phyloP scores from a whole-genome alignment of 2,113 vertebrate genomes.

The Syngnathus typhle region DNA sequence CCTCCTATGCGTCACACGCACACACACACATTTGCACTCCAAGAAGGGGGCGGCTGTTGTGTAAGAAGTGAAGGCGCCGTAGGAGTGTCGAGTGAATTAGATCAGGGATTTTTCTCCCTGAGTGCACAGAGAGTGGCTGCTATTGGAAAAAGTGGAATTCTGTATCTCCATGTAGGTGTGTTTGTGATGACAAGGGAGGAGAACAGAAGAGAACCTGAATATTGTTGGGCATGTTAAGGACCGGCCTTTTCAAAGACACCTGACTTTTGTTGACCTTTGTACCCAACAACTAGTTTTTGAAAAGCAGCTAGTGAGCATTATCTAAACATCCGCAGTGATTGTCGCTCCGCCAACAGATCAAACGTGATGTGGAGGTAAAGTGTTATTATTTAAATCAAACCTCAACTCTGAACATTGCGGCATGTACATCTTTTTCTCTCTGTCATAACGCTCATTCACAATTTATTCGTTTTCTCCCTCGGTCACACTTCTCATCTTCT shows the following conservation, averaged over 20 bases:
- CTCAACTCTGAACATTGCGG: too few species aligned
- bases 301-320: too few species aligned
- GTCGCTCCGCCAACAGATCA: too few species aligned
- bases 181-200: constrained; percentile 21
- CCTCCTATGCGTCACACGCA: constrained; percentile 58
- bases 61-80: constrained; percentile 59
- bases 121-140: constrained; percentile 47
- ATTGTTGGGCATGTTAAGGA: constrained; percentile 35
- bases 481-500: constrained; percentile 5
- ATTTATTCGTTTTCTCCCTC: constrained; percentile 17
- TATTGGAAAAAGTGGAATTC: constrained; percentile 34
- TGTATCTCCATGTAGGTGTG: constrained; percentile 31
- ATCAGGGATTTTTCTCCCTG: constrained; percentile 52
- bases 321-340: too few species aligned
- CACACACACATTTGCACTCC: constrained; percentile 18
- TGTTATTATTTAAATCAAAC: too few species aligned
- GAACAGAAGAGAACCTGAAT: constrained; percentile 32
- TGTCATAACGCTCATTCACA: constrained; percentile 20
- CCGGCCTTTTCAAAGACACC: not conserved
- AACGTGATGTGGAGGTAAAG: too few species aligned
- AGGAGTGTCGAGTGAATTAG: constrained; percentile 60
- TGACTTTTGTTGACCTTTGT: too few species aligned
- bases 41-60: constrained; percentile 57
- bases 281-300: too few species aligned
- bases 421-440: not conserved